Evolutionary conservation across 2,113 vertebrate species (phyloP), one percentile per base, ranked within the genome.

Genomic region (Bostrychus sinensis): DNA sequence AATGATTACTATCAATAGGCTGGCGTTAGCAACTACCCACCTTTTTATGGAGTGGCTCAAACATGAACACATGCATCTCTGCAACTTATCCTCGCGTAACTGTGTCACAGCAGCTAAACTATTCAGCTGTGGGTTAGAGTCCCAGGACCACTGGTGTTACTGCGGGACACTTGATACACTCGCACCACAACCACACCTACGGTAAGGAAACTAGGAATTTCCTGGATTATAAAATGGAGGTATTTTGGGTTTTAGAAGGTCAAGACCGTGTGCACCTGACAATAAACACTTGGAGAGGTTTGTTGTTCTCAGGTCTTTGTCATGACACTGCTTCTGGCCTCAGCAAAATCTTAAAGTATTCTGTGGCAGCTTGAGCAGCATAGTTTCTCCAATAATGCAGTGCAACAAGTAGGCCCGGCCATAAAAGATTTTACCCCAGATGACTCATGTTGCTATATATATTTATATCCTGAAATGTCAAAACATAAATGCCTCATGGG

Each of bases 201-300:
- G 71, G 81, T 86, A 75, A 75, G 83, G 86, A 90, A 85, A 86
- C 79, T 54, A 77, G 77, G 86, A 86, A 88, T 88, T 89, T 88
- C 87, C 85, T 86, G 80, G 59, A 72, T 89, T 84, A 89, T 88
- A 87, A 88, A 89, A 78, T 62, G 77, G 64, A 59, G 77, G 64
- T 88, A 85, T 85, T 88, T 62, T 68, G 68, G 70, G 76, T 84
- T 67, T 85, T 78, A 74, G 57, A 66, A 82, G 79, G 82, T 85
- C 72, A 78, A 80, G 67, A 72, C 34, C 23, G 70, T 80, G 48
- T 77, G 46, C 62, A 84, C 69, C 88, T 89, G 82, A 88, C 81
- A 86, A 72, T 74, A 77, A 84, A 81, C 77, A 80, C 84, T 80
- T 48, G 32, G 57, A 80, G 53, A 38, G 56, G 9, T 7, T 22